phyloP scores from a whole-genome alignment of 2,113 vertebrate genomes.

The Apteryx mantelli region DNA sequence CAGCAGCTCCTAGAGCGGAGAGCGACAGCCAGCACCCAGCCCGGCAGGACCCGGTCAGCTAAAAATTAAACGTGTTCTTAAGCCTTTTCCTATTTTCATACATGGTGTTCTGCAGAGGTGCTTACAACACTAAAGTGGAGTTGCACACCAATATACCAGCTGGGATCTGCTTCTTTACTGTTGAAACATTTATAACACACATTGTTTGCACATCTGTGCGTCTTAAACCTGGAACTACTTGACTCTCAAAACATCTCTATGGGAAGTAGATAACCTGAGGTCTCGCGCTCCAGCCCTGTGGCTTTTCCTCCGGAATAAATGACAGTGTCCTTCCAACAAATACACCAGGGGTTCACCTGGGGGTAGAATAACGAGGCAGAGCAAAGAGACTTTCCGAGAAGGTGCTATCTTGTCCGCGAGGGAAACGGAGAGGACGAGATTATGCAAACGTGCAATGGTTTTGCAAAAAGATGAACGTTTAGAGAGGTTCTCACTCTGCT shows the following conservation, averaged over 20 bases:
- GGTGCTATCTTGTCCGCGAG: background rate
- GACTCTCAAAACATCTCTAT: background rate
- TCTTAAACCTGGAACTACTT: background rate
- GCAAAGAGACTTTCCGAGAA: background rate
- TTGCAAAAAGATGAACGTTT: background rate
- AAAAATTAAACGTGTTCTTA: background rate
- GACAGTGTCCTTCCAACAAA: background rate
- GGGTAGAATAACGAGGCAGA: background rate
- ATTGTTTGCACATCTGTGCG: background rate
- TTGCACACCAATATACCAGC: background rate
- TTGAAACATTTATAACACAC: background rate
- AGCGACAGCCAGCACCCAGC: background rate
- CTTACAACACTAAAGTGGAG: background rate
- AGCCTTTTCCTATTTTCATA: background rate
- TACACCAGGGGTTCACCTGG: accelerated
- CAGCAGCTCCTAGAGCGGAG: background rate
- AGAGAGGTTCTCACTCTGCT: background rate
- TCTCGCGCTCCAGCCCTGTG: background rate
- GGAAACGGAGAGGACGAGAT: background rate
- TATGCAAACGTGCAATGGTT: background rate
- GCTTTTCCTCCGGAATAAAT: background rate
- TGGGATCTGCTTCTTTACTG: background rate
- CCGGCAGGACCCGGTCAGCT: accelerated
- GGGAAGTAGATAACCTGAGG: background rate
- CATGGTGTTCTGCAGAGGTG: background rate